Evolutionary conservation across 2,797 vertebrate species (phyloP), one percentile per base, ranked within the genome.

Genomic region (Danio aesculapii): DNA sequence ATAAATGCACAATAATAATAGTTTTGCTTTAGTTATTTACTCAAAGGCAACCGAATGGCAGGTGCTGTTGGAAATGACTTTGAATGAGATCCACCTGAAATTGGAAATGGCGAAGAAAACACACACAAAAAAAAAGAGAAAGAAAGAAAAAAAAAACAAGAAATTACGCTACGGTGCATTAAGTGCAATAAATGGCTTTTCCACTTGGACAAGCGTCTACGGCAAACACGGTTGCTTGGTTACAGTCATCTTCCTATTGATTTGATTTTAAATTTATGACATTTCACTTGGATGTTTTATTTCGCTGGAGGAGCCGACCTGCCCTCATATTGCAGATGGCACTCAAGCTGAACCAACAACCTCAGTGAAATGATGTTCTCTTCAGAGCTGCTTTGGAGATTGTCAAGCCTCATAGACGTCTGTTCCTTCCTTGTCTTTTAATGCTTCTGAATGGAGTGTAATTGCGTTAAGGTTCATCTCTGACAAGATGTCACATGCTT

Each of bases 151-250:
- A 10, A 43, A 55, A 44, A 63, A 78, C 77, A 47, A 55, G 68
- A 76, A 86, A 83, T 77, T 81, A 81, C 69, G 43, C 19, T 75
- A 83, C 77, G 85, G 81, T 77, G 17, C 81, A 61, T 85, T 82
- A 83, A 73, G 67, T 80, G 74, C 59, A 78, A 77, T 82, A 67
- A 86, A 88, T 84, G 82, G 72, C 77, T 85, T 86, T 69, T 81
- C 77, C 74, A 86, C 81, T 83, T 87, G 77, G 80, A 76, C 81
- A 85, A 81, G 70, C 81, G 76, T 77, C 81, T 66, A 57, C 19
- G 16, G 61, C 41, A 81, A 77, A 69, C 66, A 69, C 72, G 67
- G 86, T 92, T 91, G 90, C 88, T 86, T 88, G 87, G 88, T 83
- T 90, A 89, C 87, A 78, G 75, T 81, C 69, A 62, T 79, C 75